These are phyloP conservation scores for Varecia variegata DNA, from an alignment of 2,797 vertebrate species.

Conservation along the genomic window DNA sequence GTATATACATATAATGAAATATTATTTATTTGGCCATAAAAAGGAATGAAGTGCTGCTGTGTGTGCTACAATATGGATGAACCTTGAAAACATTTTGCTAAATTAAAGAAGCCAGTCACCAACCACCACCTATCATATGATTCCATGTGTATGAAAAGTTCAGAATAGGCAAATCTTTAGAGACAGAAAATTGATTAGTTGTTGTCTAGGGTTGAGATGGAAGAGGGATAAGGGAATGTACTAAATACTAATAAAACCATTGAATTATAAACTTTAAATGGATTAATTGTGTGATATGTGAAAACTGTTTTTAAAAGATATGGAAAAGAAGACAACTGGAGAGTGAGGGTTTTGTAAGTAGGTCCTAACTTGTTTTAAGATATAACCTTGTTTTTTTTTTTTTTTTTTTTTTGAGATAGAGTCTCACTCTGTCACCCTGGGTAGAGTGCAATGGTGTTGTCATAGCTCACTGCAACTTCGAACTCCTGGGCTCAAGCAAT, in stretches of 20 bases:
- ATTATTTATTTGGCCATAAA: background rate
- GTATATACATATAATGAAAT: background rate
- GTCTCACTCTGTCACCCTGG: too few relatives aligned
- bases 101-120: background rate
- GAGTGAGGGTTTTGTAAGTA: background rate
- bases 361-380: background rate
- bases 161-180: background rate
- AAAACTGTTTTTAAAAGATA: background rate
- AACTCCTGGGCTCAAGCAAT: too few relatives aligned
- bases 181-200: background rate
- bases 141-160: background rate
- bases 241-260: background rate
- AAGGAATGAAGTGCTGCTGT: background rate
- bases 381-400: background rate
- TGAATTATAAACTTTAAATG: background rate
- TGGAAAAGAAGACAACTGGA: background rate
- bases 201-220: background rate
- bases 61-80: background rate
- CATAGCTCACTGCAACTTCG: too few relatives aligned
- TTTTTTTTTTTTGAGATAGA: too few relatives aligned
- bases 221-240: background rate
- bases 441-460: too few relatives aligned
- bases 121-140: background rate
- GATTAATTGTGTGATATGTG: background rate
- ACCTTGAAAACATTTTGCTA: background rate